These are phyloP conservation scores for Drosophila baimaii DNA, from an alignment of 1,140 invertebrate species.

Conservation along the genomic window DNA sequence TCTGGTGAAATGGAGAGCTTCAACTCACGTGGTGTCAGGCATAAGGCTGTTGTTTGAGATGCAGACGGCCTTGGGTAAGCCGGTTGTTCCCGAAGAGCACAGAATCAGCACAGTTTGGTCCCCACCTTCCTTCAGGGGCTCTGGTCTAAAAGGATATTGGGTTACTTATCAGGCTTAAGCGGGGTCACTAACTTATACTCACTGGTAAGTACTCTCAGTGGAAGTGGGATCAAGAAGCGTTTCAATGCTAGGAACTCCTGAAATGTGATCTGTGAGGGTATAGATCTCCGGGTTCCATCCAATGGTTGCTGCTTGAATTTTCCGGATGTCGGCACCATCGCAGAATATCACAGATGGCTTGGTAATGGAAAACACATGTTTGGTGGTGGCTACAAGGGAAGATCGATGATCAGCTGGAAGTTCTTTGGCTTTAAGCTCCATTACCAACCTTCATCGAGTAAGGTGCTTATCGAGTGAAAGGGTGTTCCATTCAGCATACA, in stretches of 20 bases:
- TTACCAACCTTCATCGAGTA: conserved; percentile 61
- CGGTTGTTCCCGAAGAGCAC: conserved; percentile 90
- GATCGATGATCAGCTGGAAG: not conserved
- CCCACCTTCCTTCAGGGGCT: conserved; percentile 48
- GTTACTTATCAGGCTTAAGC: not conserved
- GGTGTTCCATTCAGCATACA: conserved; percentile 73
- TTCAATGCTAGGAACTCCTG: conserved; percentile 62
- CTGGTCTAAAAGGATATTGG: conserved; percentile 41
- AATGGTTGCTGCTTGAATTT: conserved; percentile 52
- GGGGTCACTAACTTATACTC: conserved; percentile 1
- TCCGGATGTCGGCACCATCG: conserved; percentile 64
- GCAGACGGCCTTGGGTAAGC: conserved; percentile 91
- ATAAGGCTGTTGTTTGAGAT: conserved; percentile 86
- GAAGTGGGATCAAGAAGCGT: conserved; percentile 59
- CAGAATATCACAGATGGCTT: conserved; percentile 74
- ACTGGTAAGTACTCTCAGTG: conserved; percentile 69
- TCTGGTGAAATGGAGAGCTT: rapidly evolving
- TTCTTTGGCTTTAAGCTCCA: not conserved
- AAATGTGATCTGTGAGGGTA: conserved; percentile 58
- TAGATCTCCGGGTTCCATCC: conserved; percentile 65
- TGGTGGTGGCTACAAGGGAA: conserved; percentile 5
- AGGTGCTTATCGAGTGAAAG: conserved; percentile 63
- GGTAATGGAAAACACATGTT: conserved; percentile 63
- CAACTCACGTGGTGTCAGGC: conserved; percentile 45
- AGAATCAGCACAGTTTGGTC: conserved; percentile 82